Evolutionary conservation across 2,888 invertebrate genomes (phyloP).

Genomic region (Tenthredo amoena): DNA sequence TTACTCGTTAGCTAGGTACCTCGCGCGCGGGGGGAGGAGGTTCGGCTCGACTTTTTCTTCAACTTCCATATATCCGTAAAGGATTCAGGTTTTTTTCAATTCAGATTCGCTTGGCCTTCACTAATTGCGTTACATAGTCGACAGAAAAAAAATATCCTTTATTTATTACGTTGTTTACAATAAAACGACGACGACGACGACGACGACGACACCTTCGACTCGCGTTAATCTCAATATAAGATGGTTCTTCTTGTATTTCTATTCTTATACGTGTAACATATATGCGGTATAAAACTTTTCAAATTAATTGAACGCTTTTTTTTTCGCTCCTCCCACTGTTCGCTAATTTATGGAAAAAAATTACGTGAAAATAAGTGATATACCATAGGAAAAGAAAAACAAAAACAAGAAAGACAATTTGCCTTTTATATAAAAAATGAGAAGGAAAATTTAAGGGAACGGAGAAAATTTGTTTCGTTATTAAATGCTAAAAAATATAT

Average conservation of each 20-base stretch:
- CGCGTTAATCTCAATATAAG: not conserved
- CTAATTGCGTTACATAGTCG: conserved; percentile 20
- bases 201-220: not conserved
- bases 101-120: conserved; percentile 18
- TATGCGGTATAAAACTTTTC: not conserved
- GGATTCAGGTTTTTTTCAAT: conserved; percentile 22
- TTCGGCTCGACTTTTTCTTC: not conserved
- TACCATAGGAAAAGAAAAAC: too few relatives aligned
- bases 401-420: not conserved
- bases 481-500: not conserved
- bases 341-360: not conserved
- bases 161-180: not conserved
- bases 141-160: not conserved
- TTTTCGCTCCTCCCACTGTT: not conserved
- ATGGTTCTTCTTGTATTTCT: not conserved
- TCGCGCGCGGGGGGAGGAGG: not conserved
- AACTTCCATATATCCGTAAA: not conserved
- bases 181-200: not conserved
- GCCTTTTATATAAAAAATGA: not conserved
- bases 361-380: not conserved
- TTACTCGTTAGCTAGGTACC: not conserved
- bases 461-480: not conserved
- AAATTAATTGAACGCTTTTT: not conserved
- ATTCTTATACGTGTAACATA: not conserved
- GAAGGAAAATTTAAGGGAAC: not conserved